Conservation (phyloP, 2,797 vertebrate species). For the Myioborus miniatus region DNA sequence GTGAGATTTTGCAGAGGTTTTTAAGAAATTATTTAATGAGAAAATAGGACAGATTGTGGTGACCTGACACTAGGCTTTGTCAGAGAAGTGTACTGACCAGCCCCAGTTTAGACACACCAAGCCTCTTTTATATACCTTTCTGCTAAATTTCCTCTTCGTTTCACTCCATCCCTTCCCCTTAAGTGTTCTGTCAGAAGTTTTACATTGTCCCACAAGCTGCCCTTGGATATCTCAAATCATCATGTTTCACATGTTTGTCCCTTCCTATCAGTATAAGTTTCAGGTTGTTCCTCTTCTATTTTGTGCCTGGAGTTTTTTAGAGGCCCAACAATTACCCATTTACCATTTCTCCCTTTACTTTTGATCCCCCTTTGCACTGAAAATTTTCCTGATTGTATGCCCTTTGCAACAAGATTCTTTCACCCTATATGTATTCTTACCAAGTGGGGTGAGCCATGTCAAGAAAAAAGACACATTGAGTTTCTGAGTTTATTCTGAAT, state of each 20-base stretch:
- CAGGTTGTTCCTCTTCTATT: rapidly evolving
- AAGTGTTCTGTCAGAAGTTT: not conserved
- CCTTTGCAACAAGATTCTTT: not conserved
- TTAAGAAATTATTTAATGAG: not conserved
- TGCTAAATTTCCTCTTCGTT: not conserved
- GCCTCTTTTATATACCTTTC: not conserved
- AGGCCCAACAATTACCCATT: not conserved
- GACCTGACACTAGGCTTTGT: rapidly evolving
- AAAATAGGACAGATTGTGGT: not conserved
- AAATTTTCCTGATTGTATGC: not conserved
- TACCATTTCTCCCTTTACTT: not conserved
- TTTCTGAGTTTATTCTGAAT: not conserved
- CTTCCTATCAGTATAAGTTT: not conserved
- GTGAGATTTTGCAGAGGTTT: not conserved
- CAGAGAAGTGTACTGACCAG: not conserved
- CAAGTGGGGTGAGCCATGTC: not conserved
- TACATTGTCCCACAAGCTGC: not conserved
- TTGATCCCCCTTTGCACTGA: not conserved
- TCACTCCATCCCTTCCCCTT: not conserved
- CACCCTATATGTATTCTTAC: not conserved
- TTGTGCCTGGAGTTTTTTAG: not conserved
- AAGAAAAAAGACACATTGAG: not conserved
- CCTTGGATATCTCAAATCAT: not conserved
- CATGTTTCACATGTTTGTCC: not conserved
- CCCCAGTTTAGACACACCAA: rapidly evolving